Evolutionary conservation across 2,888 invertebrate species (phyloP), one percentile per base, ranked within the genome.

Genomic region (Entomobrya proxima): DNA sequence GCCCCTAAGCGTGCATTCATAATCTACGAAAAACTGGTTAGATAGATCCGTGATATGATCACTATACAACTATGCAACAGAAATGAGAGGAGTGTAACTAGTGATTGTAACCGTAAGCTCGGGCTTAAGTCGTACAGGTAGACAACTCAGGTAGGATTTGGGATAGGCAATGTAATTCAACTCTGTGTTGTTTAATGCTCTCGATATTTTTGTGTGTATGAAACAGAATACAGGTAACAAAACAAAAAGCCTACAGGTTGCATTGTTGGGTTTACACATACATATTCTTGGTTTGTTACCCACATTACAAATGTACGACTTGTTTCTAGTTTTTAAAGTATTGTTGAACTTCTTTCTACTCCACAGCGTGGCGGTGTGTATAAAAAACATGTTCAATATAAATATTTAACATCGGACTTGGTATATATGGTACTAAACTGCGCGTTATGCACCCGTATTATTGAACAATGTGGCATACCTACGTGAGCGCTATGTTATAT

Each of bases 221-320:
- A 40, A 35, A 67, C 7, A 18, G 9, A 7, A 67, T 40, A 67
- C 67, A 78, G 40, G 47, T 50, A 32, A 64, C 67, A 67, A 40
- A 67, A 37, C 24, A 77, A 61, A 50, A 69, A n/a, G 15, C 37
- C 74, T 35, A 82, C 82, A 82, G 82, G 82, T 82, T 82, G 61
- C 75, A 75, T 82, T 82, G 82, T 82, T 82, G 24, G 15, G 50
- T 21, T 18, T 67, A 64, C 61, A 35, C 24, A 27, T 2, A n/a
- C 24, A 61, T 61, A 58, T 50, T 13, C 21, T 40, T n/a, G n/a
- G 21, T 13, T 40, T 67, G 67, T 67, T 24, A 40, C 9, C 21
- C 15, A 1, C 1, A 4, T 40, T 67, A 40, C 37, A 11, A 37
- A n/a, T 1, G 40, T 9, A 40, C 24, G 24, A 13, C 35, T 9